Evolutionary conservation across 1,140 invertebrate genomes (phyloP), one percentile per base, ranked within the genome.

Genomic region (Homarus americanus): DNA sequence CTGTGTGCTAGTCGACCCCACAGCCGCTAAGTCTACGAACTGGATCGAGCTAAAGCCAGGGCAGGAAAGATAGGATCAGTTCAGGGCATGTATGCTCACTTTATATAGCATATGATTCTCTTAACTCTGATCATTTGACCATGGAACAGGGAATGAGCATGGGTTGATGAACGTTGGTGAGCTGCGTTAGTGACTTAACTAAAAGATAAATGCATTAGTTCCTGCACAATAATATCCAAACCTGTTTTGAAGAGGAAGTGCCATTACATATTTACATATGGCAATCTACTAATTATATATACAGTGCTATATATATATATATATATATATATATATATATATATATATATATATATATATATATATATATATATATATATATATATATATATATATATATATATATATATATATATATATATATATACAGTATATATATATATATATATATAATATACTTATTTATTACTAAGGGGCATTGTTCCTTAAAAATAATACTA

Each of bases 1-100:
- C 87, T 90, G 87, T 83, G 41, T 90, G 80, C 87, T 90, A 90
- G 87, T 90, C 87, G 69, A 63, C 87, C 87, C 87, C 87, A 49
- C 72, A 44, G 66, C 87, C 69, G 87, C 80, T 90, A 76, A 82
- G 66, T 78, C 87, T 90, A 90, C 87, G 69, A 58, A 75, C 80
- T 41, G 72, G 69, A 76, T 41, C 87, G 80, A 90, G 87, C 87
- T 90, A 90, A 66, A 66, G 85, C 85, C 53, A 79, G 76, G 85
- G 75, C 72, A 75, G 87, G 87, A 90, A 69, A 90, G 80, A 90
- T 53, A 82, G 80, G 87, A 75, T 76, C 40, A 90, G 87, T 75
- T 82, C 72, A 82, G 44, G 49, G n/a, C 72, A 49, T 38, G 41
- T 87, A 44, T 78, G 36, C n/a, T 53, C 49, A 75, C 44, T 24